Conservation (phyloP, 2,113 vertebrate genomes). For the Saguinus imperator region DNA sequence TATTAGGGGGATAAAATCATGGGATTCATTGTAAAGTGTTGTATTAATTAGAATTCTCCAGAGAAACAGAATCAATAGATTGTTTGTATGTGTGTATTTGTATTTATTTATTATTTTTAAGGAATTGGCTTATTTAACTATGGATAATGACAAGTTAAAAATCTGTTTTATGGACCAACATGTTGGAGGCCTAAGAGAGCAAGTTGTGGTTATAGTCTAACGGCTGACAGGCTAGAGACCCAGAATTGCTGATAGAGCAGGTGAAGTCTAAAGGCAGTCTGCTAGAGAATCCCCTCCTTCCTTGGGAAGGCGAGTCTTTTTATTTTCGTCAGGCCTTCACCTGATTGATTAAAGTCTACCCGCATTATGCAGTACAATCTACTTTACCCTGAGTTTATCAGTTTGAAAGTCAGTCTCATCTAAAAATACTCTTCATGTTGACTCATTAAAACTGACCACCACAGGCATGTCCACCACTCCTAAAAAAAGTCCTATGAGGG, state of each 20-base stretch:
- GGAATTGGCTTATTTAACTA: neutral
- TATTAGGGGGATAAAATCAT: neutral
- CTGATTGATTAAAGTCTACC: neutral
- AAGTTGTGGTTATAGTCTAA: neutral
- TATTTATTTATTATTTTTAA: neutral
- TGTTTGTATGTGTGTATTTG: no score
- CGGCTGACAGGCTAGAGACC: neutral
- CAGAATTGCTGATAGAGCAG: neutral
- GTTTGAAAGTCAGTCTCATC: neutral
- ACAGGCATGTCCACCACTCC: neutral
- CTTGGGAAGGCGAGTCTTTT: neutral
- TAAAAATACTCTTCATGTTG: neutral
- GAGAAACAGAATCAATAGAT: neutral
- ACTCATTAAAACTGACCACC: neutral
- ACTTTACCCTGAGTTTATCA: neutral
- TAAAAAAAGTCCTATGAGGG: neutral
- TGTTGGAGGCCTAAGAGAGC: neutral
- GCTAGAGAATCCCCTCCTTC: neutral
- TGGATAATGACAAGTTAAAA: neutral
- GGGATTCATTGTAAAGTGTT: neutral
- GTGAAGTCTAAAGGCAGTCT: neutral
- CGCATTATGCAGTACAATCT: neutral
- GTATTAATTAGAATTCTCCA: neutral
- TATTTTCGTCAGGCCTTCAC: neutral
- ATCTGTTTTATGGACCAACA: neutral